These are phyloP conservation scores for Chesias legatella DNA, from an alignment of 2,888 invertebrate species.

Conservation along the genomic window DNA sequence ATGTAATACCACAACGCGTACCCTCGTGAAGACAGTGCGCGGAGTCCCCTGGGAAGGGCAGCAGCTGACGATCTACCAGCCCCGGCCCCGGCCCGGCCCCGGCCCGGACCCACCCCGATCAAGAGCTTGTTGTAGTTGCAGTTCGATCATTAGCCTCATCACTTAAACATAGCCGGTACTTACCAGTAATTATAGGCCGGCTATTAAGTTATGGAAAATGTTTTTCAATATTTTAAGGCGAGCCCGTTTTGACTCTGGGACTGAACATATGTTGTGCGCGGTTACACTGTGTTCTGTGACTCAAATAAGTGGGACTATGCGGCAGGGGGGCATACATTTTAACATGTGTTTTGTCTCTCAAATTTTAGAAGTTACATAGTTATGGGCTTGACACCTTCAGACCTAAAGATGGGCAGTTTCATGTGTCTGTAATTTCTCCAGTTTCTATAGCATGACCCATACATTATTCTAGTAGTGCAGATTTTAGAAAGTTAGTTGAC, in stretches of 20 bases:
- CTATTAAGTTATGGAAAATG: constrained; percentile 22
- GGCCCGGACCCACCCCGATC: constrained; percentile 15
- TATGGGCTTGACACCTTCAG: too few relatives aligned
- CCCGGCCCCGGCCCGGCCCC: constrained; percentile 11
- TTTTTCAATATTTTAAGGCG: constrained; percentile 20
- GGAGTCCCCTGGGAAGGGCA: constrained; percentile 50
- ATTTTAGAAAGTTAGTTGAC: too few relatives aligned
- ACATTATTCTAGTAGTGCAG: too few relatives aligned
- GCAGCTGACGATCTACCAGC: constrained; percentile 36
- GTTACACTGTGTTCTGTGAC: too few relatives aligned
- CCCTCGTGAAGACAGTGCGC: background rate
- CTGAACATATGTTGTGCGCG: constrained; percentile 6
- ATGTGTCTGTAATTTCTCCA: too few relatives aligned
- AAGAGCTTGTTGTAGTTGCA: constrained; percentile 61
- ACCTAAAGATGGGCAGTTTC: too few relatives aligned
- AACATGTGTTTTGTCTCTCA: too few relatives aligned
- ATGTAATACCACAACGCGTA: constrained; percentile 2
- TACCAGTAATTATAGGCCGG: constrained; percentile 26
- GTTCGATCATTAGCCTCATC: constrained; percentile 47
- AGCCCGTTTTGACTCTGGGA: constrained; percentile 26
- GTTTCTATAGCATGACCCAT: too few relatives aligned
- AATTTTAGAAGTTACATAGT: too few relatives aligned
- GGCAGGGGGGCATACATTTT: too few relatives aligned
- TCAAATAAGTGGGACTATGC: too few relatives aligned
- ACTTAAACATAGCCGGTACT: constrained; percentile 15